Evolutionary conservation across 2,888 invertebrate species (phyloP), one percentile per base, ranked within the genome.

Genomic region (Lasius platythorax): DNA sequence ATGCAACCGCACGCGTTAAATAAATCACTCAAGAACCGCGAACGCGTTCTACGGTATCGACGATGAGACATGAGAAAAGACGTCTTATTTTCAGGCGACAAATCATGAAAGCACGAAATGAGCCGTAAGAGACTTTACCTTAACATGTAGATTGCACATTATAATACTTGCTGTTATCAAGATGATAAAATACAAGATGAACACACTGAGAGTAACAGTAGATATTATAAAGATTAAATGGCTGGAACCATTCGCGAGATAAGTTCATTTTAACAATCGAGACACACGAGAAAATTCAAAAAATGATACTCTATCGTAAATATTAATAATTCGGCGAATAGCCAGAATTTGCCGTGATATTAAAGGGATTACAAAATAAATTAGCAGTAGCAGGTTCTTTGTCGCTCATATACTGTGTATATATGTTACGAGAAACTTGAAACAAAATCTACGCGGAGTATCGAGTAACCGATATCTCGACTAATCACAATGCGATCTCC

Each of bases 1-100:
- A 83, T 70, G 66, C 67, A 83, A 70, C 30, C 40, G 68, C 61
- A 64, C 78, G 79, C 81, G 63, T 83, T 66, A 72, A 79, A 79
- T 53, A 70, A 81, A 83, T 79, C 70, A 70, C 75, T 37, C 46
- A 33, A 46, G 50, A 58, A 46, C 3, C 33, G 53, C 43, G 37
- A 11, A 37, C 50, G 50, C 53, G 50, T 53, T 68, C 37, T 53
- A 76, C 28, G 58, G 23, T 61, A 56, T 67, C 67, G 64, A 53
- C 28, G 66, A 46, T 3, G 66, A 58, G 68, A 78, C 66, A 23
- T 61, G 61, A 83, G 15, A 46, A 43, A 46, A 43, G 28, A 37
- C 37, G 12, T 12, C 73, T 76, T 28, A 28, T 37, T 58, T 68
- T 83, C 73, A 23, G 11, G 61, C 8, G 18, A 12, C 53, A 46